Base-by-base conservation (phyloP, 2,113 vertebrate species). In the Polyodon spathula region DNA sequence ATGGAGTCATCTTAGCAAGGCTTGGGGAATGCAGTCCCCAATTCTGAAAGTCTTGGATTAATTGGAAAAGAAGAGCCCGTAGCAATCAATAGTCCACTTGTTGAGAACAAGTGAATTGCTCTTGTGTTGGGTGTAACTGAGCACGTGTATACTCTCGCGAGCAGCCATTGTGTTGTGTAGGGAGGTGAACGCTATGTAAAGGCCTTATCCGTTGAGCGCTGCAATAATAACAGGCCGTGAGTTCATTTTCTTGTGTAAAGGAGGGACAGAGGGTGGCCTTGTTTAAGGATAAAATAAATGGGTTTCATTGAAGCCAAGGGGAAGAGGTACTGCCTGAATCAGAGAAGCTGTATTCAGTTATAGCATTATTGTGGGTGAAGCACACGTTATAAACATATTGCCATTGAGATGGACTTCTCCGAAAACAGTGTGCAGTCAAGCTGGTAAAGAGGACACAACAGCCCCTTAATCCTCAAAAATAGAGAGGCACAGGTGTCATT, bases 81-180 rank as follows among this genome's bases (percentile, higher is more conserved):
- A 1, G 77, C 84, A 86, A 88, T 88, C 84, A 84, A 86, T 89
- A 84, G 78, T 71, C 78, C 75, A 83, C 84, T 88, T 87, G 86
- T 88, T 88, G 85, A 81, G 74, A 79, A 76, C 81, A 75, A 88
- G 81, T 82, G 81, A 85, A 84, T 86, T 77, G 82, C 77, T 77
- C 58, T 78, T 80, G 82, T 78, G 79, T 77, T 78, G 78, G 77
- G 82, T 84, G 81, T 80, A 84, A 85, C 55, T 81, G 71, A 83
- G 82, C 71, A 83, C 78, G 81, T 84, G 82, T 83, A 77, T 79
- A 75, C 79, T 82, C 65, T 67, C 80, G 73, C 66, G 75, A 79
- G 72, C 82, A 78, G 78, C 71, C 71, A 71, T 80, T 73, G 75
- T 71, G 63, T 77, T 77, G 75, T 67, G 67, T 66, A 74, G 74